phyloP scores from a whole-genome alignment of 2,797 vertebrate genomes.

The Anabacerthia variegaticeps region DNA sequence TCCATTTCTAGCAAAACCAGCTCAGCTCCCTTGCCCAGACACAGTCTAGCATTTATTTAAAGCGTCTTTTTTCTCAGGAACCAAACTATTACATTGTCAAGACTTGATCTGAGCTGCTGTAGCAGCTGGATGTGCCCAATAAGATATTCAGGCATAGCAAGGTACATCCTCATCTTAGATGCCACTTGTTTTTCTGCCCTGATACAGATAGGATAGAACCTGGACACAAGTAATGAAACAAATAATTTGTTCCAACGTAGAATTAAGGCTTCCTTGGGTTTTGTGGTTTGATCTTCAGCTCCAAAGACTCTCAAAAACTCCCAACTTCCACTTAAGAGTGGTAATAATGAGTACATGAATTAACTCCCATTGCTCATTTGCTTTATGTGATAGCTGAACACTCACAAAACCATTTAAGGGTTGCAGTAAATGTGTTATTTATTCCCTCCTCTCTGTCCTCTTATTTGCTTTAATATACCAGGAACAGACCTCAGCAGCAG shows the following conservation, averaged over 20 bases:
- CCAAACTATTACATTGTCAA: fast-evolving
- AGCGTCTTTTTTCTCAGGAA: background rate
- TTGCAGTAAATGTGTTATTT: background rate
- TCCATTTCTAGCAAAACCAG: background rate
- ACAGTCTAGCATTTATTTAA: fast-evolving
- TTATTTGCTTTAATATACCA: background rate
- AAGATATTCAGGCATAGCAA: background rate
- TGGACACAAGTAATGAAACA: background rate
- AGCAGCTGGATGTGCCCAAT: background rate
- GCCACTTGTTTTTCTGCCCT: background rate
- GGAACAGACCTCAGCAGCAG: background rate
- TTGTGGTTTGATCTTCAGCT: background rate
- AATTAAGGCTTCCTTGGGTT: background rate
- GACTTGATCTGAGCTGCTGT: background rate
- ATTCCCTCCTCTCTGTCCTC: background rate
- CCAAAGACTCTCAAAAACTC: background rate
- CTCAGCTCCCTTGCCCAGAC: background rate
- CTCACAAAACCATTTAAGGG: background rate
- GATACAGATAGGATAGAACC: background rate
- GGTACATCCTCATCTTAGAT: background rate
- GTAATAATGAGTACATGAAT: background rate
- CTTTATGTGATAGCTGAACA: background rate
- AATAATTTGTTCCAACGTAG: background rate
- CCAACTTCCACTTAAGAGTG: background rate
- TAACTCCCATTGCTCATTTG: background rate